Base-by-base conservation (phyloP, 2,113 vertebrate species). In the Dendropsophus ebraccatus region DNA sequence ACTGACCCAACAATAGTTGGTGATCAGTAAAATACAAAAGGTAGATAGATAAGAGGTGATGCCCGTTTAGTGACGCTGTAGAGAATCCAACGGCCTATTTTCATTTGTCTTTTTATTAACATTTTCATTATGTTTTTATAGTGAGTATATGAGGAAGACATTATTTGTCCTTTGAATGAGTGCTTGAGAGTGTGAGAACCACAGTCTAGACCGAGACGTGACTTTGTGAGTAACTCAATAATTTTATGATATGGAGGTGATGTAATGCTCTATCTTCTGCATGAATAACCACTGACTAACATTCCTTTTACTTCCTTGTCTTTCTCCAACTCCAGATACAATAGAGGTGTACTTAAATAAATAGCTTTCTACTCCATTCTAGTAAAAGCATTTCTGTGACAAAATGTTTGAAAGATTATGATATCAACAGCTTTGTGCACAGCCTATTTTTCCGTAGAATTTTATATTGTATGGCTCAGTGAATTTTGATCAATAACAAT, bases 401-500 rank as follows among this genome's bases (percentile, higher is more conserved):
- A 86, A 86, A 80, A 80, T 45, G 25, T 72, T 35, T 81, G 65
- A 86, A 80, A 16, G 84, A 81, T 86, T 86, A 86, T 47, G 76
- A 86, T 86, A 86, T 81, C 76, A 86, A 81, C 32, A 30, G 84
- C 50, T 72, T 72, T 86, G 84, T 80, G 76, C 70, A 70, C 62
- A 85, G 25, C 37, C 50, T 72, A 58, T 80, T 86, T 85, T 86
- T 86, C 76, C 60, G 50, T 45, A 72, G 32, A 81, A 81, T 72
- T 86, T 47, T 80, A 19, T 62, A 86, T 86, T 70, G 80, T 70
- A 86, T 80, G 84, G 84, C 76, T 86, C 84, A 80, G 65, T 58
- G 50, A 86, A 56, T 86, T 69, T 86, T 86, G 84, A 86, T 81
- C 76, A 80, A 86, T 86, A 86, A 81, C 50, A 80, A 60, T 86